Conservation (phyloP, 2,888 invertebrate species). For the Anoplius nigerrimus region DNA sequence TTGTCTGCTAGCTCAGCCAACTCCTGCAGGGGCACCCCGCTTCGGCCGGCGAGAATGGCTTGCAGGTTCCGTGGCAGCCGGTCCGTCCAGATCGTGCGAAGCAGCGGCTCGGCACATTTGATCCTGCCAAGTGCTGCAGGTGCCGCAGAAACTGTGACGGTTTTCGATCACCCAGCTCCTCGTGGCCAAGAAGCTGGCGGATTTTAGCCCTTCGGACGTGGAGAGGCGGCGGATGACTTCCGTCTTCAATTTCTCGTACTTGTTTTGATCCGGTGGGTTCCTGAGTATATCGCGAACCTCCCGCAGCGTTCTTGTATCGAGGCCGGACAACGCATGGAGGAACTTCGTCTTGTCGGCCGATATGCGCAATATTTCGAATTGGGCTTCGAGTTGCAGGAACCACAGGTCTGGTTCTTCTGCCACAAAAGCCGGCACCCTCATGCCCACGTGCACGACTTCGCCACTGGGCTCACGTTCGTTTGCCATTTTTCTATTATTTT, state of each 20-base stretch:
- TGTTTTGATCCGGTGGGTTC: constrained; percentile 41
- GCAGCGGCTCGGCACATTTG: background rate
- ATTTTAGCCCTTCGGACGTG: constrained; percentile 28
- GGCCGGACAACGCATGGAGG: constrained; percentile 36
- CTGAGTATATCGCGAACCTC: constrained; percentile 48
- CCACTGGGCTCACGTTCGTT: too few species aligned
- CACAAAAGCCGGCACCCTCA: too few species aligned
- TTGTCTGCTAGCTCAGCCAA: background rate
- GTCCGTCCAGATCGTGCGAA: background rate
- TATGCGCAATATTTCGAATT: constrained; percentile 17
- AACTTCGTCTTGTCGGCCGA: constrained; percentile 53
- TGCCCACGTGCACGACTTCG: too few species aligned
- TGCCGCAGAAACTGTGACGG: background rate
- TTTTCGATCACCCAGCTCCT: background rate
- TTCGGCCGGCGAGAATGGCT: background rate
- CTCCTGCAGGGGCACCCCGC: background rate
- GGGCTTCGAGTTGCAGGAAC: constrained; percentile 58
- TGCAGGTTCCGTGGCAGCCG: background rate
- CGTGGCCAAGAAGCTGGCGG: background rate
- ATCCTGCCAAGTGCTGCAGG: background rate
- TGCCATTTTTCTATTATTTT: too few species aligned
- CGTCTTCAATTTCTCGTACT: constrained; percentile 49
- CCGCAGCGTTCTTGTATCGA: constrained; percentile 41
- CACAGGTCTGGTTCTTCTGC: constrained; percentile 27
- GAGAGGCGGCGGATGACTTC: constrained; percentile 56